Evolutionary conservation across 2,797 vertebrate species (phyloP).

Genomic region (Helostoma temminkii): DNA sequence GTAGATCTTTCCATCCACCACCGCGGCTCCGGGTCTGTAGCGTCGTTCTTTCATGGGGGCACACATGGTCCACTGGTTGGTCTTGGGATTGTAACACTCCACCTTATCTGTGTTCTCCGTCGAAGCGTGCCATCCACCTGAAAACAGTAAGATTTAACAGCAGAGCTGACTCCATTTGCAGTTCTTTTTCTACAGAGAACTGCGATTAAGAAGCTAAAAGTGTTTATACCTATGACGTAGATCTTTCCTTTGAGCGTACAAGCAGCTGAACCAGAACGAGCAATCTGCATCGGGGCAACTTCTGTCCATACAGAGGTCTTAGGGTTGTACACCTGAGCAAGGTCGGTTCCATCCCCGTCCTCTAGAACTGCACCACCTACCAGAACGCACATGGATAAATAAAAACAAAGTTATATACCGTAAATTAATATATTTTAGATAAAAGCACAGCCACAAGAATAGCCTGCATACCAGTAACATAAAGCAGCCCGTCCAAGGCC

Average conservation of each 20-base stretch:
- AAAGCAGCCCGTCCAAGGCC: constrained; percentile 85
- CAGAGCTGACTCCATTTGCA: no score
- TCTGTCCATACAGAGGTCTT: constrained; percentile 83
- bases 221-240: constrained; percentile 85
- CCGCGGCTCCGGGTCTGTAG: constrained; percentile 85
- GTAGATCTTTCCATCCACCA: constrained; percentile 87
- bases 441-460: no score
- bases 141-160: background rate
- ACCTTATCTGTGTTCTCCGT: constrained; percentile 89
- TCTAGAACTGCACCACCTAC: constrained; percentile 86
- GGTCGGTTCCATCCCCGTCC: constrained; percentile 86
- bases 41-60: constrained; percentile 88
- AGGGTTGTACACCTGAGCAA: constrained; percentile 87
- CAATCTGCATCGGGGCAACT: constrained; percentile 87
- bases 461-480: constrained; percentile 87
- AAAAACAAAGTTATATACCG: no score
- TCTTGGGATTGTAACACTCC: constrained; percentile 87
- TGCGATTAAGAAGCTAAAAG: background rate
- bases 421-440: background rate
- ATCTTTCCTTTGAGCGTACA: constrained; percentile 87
- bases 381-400: background rate
- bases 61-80: constrained; percentile 88
- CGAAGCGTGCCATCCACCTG: constrained; percentile 88
- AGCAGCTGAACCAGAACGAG: constrained; percentile 87
- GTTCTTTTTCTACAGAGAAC: no score